phyloP scores from a whole-genome alignment of 2,888 invertebrate species.

The Macrosoma leucophasiata region DNA sequence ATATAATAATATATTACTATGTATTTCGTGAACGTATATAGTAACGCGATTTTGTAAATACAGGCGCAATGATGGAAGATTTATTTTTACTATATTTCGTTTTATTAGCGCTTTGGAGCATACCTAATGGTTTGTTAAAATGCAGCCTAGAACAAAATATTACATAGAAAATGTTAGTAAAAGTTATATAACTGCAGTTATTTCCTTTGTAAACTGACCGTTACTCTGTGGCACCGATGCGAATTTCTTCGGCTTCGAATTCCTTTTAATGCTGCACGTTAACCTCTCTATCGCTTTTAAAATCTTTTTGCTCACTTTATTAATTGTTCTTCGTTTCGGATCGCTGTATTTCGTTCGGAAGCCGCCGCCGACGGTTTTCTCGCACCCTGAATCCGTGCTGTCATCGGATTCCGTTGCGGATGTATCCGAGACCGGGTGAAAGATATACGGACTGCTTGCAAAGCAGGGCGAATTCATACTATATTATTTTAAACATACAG shows the following conservation, averaged over 20 bases:
- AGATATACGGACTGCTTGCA: slow-evolving; percentile 56
- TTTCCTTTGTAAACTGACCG: slow-evolving; percentile 17
- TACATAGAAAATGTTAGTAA: too few species aligned
- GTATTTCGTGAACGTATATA: too few species aligned
- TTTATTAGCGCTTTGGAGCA: too few species aligned
- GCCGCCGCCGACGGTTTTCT: slow-evolving; percentile 52
- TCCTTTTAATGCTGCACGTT: slow-evolving; percentile 59
- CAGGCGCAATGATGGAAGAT: too few species aligned
- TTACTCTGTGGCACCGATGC: slow-evolving; percentile 21
- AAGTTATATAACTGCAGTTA: not conserved
- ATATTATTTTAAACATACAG: not conserved
- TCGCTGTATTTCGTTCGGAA: slow-evolving; percentile 64
- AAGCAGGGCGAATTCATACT: slow-evolving; percentile 64
- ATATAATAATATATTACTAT: too few species aligned
- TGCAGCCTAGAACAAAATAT: too few species aligned
- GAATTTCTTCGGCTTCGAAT: slow-evolving; percentile 42
- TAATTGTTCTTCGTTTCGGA: slow-evolving; percentile 67
- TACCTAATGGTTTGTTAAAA: too few species aligned
- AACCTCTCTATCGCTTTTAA: slow-evolving; percentile 61
- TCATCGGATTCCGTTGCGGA: slow-evolving; percentile 68
- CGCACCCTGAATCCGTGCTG: slow-evolving; percentile 55
- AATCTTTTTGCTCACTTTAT: slow-evolving; percentile 70
- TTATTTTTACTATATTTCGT: too few species aligned
- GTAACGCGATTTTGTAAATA: too few species aligned
- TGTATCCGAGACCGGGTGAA: slow-evolving; percentile 62